These are phyloP conservation scores for Melolontha melolontha DNA, from an alignment of 2,888 invertebrate genomes.

Conservation along the genomic window DNA sequence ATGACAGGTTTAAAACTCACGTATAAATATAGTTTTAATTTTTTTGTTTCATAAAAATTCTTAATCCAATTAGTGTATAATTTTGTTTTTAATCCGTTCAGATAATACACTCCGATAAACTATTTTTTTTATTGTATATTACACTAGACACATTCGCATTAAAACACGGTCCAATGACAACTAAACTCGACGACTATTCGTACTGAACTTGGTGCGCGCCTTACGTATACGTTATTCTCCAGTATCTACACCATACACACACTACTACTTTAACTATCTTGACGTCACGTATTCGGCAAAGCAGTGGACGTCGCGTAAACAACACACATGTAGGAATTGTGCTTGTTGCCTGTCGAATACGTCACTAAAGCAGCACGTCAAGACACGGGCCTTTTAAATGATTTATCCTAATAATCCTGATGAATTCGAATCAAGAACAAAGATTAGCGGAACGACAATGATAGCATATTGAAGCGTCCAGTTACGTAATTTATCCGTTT, in stretches of 20 bases:
- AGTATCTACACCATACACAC: not conserved
- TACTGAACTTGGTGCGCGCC: constrained; percentile 34
- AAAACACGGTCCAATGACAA: constrained; percentile 34
- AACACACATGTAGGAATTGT: constrained; percentile 7
- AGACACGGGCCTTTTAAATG: no score
- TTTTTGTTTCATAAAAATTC: not conserved
- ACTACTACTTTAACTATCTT: constrained; percentile 36
- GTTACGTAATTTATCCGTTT: no score
- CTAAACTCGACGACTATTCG: constrained; percentile 19
- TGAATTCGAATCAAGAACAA: no score
- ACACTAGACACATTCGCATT: constrained; percentile 17
- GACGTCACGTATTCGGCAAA: constrained; percentile 31
- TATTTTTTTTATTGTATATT: no score
- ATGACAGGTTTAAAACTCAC: constrained; percentile 30
- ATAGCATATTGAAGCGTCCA: no score
- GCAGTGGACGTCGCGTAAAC: constrained; percentile 35
- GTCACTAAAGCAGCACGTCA: no score
- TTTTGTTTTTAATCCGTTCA: no score
- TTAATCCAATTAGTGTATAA: no score
- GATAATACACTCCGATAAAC: no score
- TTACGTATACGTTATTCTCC: constrained; percentile 29
- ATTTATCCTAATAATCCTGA: no score
- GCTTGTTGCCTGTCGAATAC: no score
- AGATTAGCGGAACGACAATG: no score
- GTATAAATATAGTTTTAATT: constrained; percentile 5